Evolutionary conservation across 2,888 invertebrate species (phyloP), one percentile per base, ranked within the genome.

Genomic region (Sinotaia quadrata): DNA sequence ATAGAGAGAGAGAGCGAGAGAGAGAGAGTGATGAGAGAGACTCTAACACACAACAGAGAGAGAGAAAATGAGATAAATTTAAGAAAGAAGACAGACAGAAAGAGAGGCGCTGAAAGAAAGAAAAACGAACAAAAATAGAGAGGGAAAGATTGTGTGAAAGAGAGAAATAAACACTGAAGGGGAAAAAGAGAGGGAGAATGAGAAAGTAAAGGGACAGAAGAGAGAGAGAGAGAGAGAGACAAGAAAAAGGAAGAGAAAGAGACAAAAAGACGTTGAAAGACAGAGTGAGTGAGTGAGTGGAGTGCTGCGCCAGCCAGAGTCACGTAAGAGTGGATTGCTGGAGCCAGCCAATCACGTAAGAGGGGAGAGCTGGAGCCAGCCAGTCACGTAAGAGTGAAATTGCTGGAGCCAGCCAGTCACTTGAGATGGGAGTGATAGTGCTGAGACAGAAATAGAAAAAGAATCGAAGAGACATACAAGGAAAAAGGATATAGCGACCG

Each of bases 181-280:
- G n/a, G n/a, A n/a, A 12, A 41, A 41, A 41, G 41, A 41, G 2
- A 2, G 41, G n/a, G 41, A n/a, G 41, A 41, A 41, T n/a, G 41
- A 2, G 41, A 41, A 41, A 41, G 41, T 3, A 1, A 3, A n/a
- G 41, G 41, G 41, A 12, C 10, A 41, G 41, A 41, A 29, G 29
- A 54, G 29, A 21, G 54, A 54, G 15, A 54, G 18, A 54, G 54
- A 29, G 54, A 21, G 54, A 54, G 29, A 54, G 54, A 54, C 27
- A 54, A 18, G 4, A 4, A 31, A 54, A 5, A 10, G 54, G 18
- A 29, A 24, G 29, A 27, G 15, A 8, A 27, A 24, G 29, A 27
- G 29, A 31, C 8, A 27, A 54, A 54, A 27, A 54, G 29, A 49
- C 21, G 24, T 7, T 21, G 10, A 49, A 18, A 49, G 18, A 51